Conservation (phyloP, 2,888 invertebrate genomes). For the Phyllotreta striolata region DNA sequence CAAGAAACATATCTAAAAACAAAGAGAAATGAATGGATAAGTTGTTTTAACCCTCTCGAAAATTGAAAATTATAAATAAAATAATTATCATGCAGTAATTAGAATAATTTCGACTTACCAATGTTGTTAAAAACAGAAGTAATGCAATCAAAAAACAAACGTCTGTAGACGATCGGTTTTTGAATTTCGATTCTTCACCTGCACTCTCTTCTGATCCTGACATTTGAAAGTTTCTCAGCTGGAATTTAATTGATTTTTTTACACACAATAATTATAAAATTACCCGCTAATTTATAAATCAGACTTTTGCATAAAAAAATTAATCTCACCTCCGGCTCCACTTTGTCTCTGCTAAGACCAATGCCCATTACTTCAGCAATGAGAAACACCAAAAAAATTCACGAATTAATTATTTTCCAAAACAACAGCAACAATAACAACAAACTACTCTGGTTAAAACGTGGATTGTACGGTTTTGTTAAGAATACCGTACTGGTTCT, state of each 20-base stretch:
- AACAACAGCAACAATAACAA: conserved; percentile 1
- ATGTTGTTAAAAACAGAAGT: conserved; percentile 62
- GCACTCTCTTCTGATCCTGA: conserved; percentile 40
- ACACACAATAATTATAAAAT: no score
- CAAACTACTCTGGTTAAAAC: background rate
- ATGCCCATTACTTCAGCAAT: conserved; percentile 35
- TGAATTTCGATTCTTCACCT: conserved; percentile 39
- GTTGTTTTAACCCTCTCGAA: background rate
- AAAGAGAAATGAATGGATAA: background rate
- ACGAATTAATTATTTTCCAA: background rate
- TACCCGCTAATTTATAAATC: no score
- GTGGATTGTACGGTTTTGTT: background rate
- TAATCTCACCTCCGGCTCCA: conserved; percentile 47
- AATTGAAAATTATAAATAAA: background rate
- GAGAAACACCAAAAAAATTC: background rate
- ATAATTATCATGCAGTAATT: background rate
- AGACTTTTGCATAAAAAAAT: no score
- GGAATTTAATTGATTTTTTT: conserved; percentile 26
- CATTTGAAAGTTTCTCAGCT: conserved; percentile 38
- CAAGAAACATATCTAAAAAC: conserved; percentile 50
- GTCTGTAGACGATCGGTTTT: conserved; percentile 60
- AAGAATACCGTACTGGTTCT: background rate
- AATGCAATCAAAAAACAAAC: conserved; percentile 65
- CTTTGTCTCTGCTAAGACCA: conserved; percentile 42
- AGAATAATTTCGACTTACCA: conserved; percentile 61